Conservation (phyloP, 1,140 invertebrate species). For the Penaeus chinensis region DNA sequence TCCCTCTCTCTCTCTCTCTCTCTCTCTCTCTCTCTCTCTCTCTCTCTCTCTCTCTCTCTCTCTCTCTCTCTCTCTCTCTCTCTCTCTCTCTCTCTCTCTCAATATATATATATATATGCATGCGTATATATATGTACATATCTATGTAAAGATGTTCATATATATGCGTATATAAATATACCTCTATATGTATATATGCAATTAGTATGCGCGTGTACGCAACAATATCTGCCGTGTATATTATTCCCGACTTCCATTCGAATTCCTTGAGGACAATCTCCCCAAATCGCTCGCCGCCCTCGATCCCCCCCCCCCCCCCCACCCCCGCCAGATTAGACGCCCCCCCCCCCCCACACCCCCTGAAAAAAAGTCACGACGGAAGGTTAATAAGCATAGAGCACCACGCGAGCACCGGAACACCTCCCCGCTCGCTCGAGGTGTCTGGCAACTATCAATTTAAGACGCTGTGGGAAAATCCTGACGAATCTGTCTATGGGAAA, state of each 20-base stretch:
- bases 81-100: too few relatives aligned
- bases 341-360: not conserved
- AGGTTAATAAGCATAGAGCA: slow-evolving; percentile 31
- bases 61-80: too few relatives aligned
- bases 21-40: too few relatives aligned
- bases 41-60: too few relatives aligned
- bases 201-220: too few relatives aligned
- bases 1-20: too few relatives aligned
- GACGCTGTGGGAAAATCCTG: slow-evolving; percentile 55
- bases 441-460: slow-evolving; percentile 38
- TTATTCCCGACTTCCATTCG: too few relatives aligned
- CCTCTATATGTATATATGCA: not conserved
- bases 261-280: too few relatives aligned
- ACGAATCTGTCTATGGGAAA: slow-evolving; percentile 57
- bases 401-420: slow-evolving; percentile 12
- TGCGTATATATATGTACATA: not conserved
- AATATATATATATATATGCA: slow-evolving; percentile 1
- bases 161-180: not conserved
- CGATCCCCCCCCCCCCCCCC: too few relatives aligned
- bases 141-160: not conserved
- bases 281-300: too few relatives aligned
- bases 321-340: not conserved
- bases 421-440: not conserved
- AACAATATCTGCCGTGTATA: too few relatives aligned
- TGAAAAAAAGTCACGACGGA: not conserved